phyloP scores from a whole-genome alignment of 2,888 invertebrate species.

The Metalampra italica region DNA sequence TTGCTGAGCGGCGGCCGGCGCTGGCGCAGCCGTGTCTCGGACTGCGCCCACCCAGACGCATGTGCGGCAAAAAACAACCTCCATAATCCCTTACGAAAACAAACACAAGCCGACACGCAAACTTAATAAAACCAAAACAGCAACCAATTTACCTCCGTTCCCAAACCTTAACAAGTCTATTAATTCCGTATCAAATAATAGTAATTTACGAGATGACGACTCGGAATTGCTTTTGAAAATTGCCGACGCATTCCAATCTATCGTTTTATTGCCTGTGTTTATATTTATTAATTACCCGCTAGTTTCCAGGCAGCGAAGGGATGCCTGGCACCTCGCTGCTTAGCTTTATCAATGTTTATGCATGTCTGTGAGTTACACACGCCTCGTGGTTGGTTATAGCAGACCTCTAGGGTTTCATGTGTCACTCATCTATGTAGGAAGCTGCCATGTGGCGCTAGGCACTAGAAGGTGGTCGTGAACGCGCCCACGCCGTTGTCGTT shows the following conservation, averaged over 20 bases:
- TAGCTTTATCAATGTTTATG: constrained; percentile 14
- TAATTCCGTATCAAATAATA: constrained; percentile 76
- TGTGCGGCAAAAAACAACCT: constrained; percentile 57
- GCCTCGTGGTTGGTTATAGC: background rate
- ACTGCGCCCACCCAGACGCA: constrained; percentile 69
- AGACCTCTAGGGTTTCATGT: constrained; percentile 17
- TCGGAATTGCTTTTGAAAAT: constrained; percentile 65
- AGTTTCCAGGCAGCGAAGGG: constrained; percentile 27
- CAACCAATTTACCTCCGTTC: constrained; percentile 69
- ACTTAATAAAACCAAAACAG: constrained; percentile 72
- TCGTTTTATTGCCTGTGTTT: constrained; percentile 63
- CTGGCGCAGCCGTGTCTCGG: constrained; percentile 71
- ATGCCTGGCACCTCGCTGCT: constrained; percentile 10
- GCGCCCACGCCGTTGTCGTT: constrained; percentile 44
- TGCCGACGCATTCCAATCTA: constrained; percentile 65
- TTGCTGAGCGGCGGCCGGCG: constrained; percentile 38
- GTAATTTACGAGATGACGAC: constrained; percentile 72
- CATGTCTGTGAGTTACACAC: background rate
- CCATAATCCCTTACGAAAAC: constrained; percentile 68
- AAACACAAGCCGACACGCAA: constrained; percentile 71
- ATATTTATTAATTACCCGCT: constrained; percentile 60
- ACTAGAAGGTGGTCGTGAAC: constrained; percentile 18
- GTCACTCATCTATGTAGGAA: constrained; percentile 22
- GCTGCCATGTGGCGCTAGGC: constrained; percentile 8
- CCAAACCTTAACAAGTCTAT: constrained; percentile 77